These are phyloP conservation scores for Phyto melanocephala DNA, from an alignment of 2,888 invertebrate genomes.

Conservation along the genomic window DNA sequence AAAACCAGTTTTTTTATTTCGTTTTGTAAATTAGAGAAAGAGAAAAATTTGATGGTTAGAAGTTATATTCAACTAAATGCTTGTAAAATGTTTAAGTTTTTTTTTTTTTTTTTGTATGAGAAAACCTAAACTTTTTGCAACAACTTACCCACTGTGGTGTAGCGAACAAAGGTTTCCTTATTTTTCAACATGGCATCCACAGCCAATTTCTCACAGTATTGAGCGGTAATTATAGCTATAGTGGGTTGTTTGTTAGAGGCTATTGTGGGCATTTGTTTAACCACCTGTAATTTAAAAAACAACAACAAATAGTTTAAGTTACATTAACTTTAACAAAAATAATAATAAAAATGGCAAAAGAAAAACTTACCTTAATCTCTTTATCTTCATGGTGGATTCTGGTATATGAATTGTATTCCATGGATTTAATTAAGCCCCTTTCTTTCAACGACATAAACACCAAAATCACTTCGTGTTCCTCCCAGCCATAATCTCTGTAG, in stretches of 20 bases:
- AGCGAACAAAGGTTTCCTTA: conserved; percentile 96
- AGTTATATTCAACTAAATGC: conserved; percentile 10
- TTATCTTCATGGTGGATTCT: conserved; percentile 92
- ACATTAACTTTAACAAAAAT: too few species aligned
- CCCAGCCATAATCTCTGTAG: conserved; percentile 88
- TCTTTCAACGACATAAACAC: conserved; percentile 88
- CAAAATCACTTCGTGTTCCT: conserved; percentile 87
- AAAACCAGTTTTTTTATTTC: conserved; percentile 2
- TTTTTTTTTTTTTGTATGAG: too few species aligned
- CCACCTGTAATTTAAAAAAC: conserved; percentile 82
- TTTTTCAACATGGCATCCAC: conserved; percentile 99
- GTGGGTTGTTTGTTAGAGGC: conserved; percentile 94
- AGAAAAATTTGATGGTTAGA: conserved; percentile 43
- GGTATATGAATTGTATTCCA: conserved; percentile 91
- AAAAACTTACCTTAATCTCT: conserved; percentile 83
- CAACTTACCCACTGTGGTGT: conserved; percentile 95
- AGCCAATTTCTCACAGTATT: conserved; percentile 98
- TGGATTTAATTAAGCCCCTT: conserved; percentile 89
- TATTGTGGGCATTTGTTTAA: conserved; percentile 96
- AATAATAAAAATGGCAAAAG: too few species aligned
- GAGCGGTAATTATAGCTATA: conserved; percentile 97
- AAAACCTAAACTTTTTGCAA: background rate
- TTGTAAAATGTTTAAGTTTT: conserved; percentile 7
- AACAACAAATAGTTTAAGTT: background rate
- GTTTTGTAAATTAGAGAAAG: conserved; percentile 50